A percentile compares a stretch with the other conserved stretches of the same genome.
Conservation (phyloP, 1,140 invertebrate species). For the Apolygus lucorum region DNA sequence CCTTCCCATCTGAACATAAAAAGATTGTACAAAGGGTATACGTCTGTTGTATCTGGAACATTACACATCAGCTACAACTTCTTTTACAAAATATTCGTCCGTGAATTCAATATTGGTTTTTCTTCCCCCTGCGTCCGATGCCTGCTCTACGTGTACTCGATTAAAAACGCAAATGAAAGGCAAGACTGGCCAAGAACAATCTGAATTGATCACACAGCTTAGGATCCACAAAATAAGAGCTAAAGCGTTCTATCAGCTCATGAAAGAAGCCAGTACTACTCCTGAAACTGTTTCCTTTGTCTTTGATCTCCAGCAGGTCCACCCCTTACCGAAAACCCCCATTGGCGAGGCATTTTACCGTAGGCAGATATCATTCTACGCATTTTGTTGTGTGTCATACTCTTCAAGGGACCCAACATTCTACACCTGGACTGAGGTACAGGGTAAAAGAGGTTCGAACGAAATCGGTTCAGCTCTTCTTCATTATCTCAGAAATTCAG, state of each 20-base stretch:
- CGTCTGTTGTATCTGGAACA: too few species aligned
- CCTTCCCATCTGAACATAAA: too few species aligned
- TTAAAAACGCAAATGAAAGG: neutral
- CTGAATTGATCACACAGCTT: neutral
- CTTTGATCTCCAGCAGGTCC: conserved; percentile 30
- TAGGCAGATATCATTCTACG: conserved; percentile 36
- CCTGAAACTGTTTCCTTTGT: conserved; percentile 7
- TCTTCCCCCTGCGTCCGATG: neutral
- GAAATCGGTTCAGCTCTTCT: conserved; percentile 35
- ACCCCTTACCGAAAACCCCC: conserved; percentile 28
- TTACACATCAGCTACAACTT: too few species aligned
- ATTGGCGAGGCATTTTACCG: conserved; percentile 32
- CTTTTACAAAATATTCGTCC: too few species aligned
- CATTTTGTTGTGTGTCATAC: conserved; percentile 34
- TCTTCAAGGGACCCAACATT: conserved; percentile 20
- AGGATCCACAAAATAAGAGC: neutral
- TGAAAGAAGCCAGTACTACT: conserved; percentile 11
- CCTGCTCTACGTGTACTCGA: neutral
- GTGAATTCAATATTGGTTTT: conserved; percentile 10
- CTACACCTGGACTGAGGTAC: conserved; percentile 36
- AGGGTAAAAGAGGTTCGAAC: conserved; percentile 34
- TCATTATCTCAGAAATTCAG: conserved; percentile 21
- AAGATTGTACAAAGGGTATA: too few species aligned
- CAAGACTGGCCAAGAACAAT: neutral
- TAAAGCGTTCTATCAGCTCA: neutral